Evolutionary conservation across 1,140 invertebrate genomes (phyloP), one percentile per base, ranked within the genome.

Genomic region (Phthorimaea operculella): DNA sequence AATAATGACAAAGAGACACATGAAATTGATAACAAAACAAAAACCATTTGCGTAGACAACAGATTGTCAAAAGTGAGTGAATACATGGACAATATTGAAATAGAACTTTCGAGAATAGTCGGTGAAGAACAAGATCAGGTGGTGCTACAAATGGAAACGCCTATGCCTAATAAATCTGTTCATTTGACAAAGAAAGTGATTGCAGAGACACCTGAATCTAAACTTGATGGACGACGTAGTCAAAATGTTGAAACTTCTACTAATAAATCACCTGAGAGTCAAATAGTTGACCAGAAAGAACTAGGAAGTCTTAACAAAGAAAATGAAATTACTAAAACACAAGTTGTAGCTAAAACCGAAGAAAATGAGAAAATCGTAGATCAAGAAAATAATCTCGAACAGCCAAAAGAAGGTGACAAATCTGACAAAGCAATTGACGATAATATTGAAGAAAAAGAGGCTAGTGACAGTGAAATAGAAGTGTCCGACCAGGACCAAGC

Each of bases 261-360:
- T 7, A 39, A 10, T 39, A 39, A n/a, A 39, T n/a, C 36, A 39
- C 3, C 36, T 12, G 36, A 28, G 21, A 28, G 21, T 28, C 10
- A 39, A 39, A n/a, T 10, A 9, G 10, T 39, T 2, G 48, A 10
- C 7, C 21, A 50, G 21, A 28, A 50, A 33, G 1, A 50, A 12
- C 10, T 33, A 3, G 59, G 47, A 52, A 50, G 52, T 34, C 16
- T 8, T 33, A 14, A 57, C 16, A 14, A 53, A 44, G 14, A 50
- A 8, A 33, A 7, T 11, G 48, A 28, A 28, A 28, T 2, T 28
- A 28, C 21, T 28, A 28, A 4, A 28, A 28, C 21, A 4, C 21
- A 51, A 36, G 39, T 36, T 4, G 39, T 9, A 28, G 21, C 48
- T 11, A 47, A 49, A 34, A 52, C 47, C 18, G n/a, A 58, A 28